Evolutionary conservation across 2,888 invertebrate genomes (phyloP).

Genomic region (Coenonympha glycerion): DNA sequence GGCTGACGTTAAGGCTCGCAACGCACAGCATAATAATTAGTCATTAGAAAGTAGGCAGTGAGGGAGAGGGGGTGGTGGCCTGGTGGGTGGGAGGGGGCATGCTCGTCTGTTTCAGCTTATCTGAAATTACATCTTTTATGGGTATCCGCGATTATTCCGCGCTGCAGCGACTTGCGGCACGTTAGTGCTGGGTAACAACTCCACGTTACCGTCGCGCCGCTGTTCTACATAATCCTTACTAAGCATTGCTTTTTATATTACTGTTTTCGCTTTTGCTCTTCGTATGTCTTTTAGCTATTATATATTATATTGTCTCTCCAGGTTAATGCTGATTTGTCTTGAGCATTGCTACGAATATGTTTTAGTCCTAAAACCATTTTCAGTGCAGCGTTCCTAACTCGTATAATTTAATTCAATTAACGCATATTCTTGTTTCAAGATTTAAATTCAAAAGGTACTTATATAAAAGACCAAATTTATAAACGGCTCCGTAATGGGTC

Average conservation of each 20-base stretch:
- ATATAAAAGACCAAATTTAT: slow-evolving; percentile 20
- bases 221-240: slow-evolving; percentile 71
- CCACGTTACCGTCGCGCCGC: slow-evolving; percentile 64
- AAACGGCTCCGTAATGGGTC: slow-evolving; percentile 30
- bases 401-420: neutral
- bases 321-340: slow-evolving; percentile 2
- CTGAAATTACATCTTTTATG: slow-evolving; percentile 77
- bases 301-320: neutral
- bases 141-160: slow-evolving; percentile 76
- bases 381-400: neutral
- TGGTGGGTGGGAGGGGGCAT: slow-evolving; percentile 49
- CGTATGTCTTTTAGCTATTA: slow-evolving; percentile 27
- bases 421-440: neutral
- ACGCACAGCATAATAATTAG: slow-evolving; percentile 77
- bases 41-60: slow-evolving; percentile 75
- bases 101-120: slow-evolving; percentile 76
- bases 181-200: slow-evolving; percentile 70
- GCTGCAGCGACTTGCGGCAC: slow-evolving; percentile 73
- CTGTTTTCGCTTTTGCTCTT: slow-evolving; percentile 55
- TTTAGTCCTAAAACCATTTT: neutral
- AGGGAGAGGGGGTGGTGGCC: slow-evolving; percentile 38
- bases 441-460: slow-evolving; percentile 4
- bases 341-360: too few relatives aligned
- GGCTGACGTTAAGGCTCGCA: slow-evolving; percentile 68
- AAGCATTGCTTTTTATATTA: slow-evolving; percentile 70